Evolutionary conservation across 2,113 vertebrate species (phyloP), one percentile per base, ranked within the genome.

Genomic region (Struthidea cinerea): DNA sequence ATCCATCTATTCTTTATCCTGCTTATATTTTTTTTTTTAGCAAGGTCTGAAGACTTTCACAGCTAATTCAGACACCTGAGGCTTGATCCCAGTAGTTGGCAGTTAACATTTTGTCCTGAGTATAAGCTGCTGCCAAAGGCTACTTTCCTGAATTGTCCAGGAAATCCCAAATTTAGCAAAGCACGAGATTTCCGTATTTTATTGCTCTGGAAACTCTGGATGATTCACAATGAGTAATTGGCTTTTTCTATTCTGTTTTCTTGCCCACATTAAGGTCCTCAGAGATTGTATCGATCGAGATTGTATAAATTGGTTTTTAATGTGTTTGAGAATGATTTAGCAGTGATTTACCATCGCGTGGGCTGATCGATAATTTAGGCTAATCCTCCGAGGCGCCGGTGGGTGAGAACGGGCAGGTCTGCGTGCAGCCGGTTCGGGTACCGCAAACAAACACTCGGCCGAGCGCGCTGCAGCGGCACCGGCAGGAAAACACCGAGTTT

Each of bases 41-140:
- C 8, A 23, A 4, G 7, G 86, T 70, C 81, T 91, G 57, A 89
- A 95, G 97, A 81, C 79, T 95, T 89, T 67, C 94, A 52, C 87
- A 90, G 93, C 59, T 92, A 97, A 98, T 96, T 95, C 91, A 73
- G 93, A 90, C 7, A 97, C 98, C 97, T 93, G 95, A 76, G 98
- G 97, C 97, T 96, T 77, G 96, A 97, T 96, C 95, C 87, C 96
- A 16, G 69, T n/a, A 86, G 82, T 17, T 97, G 97, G 97, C 97
- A 97, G 97, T n/a, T 97, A 97, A 97, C 96, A 97, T 93, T 96
- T 96, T 92, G 91, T 91, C 96, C 97, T 81, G 95, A 76, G 26
- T 47, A 74, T 24, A n/a, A 94, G 42, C 92, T 37, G 41, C 96
- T 2, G 96, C 96, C 96, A 93, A 96, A 77, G 95, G 95, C 97